These are phyloP conservation scores for Drusus annulatus DNA, from an alignment of 1,140 invertebrate genomes.

Conservation along the genomic window DNA sequence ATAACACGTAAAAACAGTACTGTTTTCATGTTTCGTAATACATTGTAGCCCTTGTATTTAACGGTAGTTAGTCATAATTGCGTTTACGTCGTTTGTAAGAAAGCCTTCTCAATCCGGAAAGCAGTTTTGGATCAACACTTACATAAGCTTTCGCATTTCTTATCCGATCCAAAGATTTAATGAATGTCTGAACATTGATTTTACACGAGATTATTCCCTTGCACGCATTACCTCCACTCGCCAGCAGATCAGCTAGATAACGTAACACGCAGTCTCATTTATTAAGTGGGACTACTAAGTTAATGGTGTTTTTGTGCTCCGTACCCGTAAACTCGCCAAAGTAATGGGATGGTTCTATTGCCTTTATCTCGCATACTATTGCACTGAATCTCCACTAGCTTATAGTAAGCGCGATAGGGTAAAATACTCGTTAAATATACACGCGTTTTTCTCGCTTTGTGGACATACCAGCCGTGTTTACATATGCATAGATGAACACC, in stretches of 20 bases:
- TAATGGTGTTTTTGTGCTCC: slow-evolving; percentile 51
- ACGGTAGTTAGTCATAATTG: not conserved
- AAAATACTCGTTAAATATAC: no score
- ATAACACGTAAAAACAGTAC: no score
- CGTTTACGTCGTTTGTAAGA: not conserved
- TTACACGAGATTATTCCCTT: slow-evolving; percentile 50
- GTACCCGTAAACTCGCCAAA: slow-evolving; percentile 37
- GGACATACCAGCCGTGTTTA: no score
- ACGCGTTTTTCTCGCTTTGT: no score
- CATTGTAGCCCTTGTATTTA: not conserved
- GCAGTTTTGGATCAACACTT: slow-evolving; percentile 40
- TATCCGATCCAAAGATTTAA: slow-evolving; percentile 58
- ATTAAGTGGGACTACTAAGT: slow-evolving; percentile 41
- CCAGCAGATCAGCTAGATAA: slow-evolving; percentile 41
- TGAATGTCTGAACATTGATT: slow-evolving; percentile 60
- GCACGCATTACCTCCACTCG: slow-evolving; percentile 52
- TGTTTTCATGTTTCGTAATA: no score
- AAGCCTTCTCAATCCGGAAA: slow-evolving; percentile 8
- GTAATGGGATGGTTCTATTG: not conserved
- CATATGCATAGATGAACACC: no score
- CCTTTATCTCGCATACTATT: not conserved
- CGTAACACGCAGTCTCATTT: slow-evolving; percentile 43
- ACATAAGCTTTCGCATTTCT: slow-evolving; percentile 44
- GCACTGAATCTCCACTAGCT: not conserved
- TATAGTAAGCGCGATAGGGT: no score